phyloP scores from a whole-genome alignment of 2,888 invertebrate genomes.

The Chloroclysta siterata region DNA sequence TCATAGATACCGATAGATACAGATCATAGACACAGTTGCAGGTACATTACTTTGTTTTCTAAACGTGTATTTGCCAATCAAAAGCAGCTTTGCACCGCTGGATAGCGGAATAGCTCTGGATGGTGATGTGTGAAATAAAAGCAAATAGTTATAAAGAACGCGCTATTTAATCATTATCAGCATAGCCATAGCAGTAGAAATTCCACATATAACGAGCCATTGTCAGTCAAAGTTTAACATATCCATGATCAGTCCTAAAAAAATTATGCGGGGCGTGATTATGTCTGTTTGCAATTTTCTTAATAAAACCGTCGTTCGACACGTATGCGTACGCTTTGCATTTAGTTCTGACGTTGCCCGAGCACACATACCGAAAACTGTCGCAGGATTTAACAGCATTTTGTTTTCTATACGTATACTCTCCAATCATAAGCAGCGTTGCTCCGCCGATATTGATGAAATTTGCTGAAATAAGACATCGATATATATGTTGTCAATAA shows the following conservation, averaged over 20 bases:
- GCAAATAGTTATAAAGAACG: too few species aligned
- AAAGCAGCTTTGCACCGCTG: slow-evolving; percentile 11
- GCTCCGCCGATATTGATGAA: slow-evolving; percentile 8
- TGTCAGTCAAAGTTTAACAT: background rate
- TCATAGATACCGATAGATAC: slow-evolving; percentile 5
- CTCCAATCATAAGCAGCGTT: slow-evolving; percentile 16
- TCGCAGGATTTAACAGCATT: background rate
- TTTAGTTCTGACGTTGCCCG: background rate
- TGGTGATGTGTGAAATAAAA: too few species aligned
- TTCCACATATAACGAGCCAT: too few species aligned
- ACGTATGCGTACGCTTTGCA: slow-evolving; percentile 24
- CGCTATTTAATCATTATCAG: too few species aligned
- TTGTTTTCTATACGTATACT: slow-evolving; percentile 9
- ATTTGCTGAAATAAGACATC: slow-evolving; percentile 6
- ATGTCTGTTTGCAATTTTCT: slow-evolving; percentile 2
- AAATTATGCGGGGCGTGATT: background rate
- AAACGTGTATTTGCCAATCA: slow-evolving; percentile 14
- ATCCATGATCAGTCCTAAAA: background rate
- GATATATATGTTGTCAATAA: too few species aligned
- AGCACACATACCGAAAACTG: slow-evolving; percentile 2
- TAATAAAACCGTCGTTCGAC: slow-evolving; percentile 2
- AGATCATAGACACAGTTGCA: background rate
- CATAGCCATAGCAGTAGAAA: too few species aligned
- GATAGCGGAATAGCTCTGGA: background rate
- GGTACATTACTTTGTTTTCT: background rate